Conservation (phyloP, 2,113 vertebrate species). For the Macrotis lagotis region DNA sequence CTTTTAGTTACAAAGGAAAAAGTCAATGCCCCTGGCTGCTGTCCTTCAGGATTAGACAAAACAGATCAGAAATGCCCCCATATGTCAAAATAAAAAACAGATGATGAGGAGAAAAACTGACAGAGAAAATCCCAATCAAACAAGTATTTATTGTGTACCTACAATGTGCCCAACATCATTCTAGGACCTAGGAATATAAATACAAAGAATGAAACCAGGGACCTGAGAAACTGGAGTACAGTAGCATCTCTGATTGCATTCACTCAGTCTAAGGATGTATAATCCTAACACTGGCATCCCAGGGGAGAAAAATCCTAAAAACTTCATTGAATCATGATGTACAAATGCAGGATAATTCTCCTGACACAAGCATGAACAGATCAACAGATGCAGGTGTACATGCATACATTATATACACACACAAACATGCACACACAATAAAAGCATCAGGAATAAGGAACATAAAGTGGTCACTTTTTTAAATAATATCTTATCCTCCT, state of each 20-base stretch:
- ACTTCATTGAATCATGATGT: background rate
- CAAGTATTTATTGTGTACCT: background rate
- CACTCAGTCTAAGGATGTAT: background rate
- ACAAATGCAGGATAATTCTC: background rate
- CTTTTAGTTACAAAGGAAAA: slow-evolving; percentile 56
- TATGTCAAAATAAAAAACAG: background rate
- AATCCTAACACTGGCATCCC: background rate
- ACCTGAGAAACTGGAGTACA: background rate
- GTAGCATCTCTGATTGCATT: background rate
- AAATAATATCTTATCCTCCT: background rate
- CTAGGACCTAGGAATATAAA: background rate
- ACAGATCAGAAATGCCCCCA: rapidly evolving
- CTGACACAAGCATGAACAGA: background rate
- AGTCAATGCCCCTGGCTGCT: slow-evolving; percentile 27
- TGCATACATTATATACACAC: no score
- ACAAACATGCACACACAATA: no score
- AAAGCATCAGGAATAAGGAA: background rate
- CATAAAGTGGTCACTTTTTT: background rate
- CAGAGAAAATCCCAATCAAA: background rate
- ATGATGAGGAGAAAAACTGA: background rate
- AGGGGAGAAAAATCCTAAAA: background rate
- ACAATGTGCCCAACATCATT: background rate
- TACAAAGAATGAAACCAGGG: background rate
- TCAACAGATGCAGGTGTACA: no score
- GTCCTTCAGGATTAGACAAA: slow-evolving; percentile 51